These are phyloP conservation scores for Acipenser ruthenus DNA, from an alignment of 2,797 vertebrate genomes.

Conservation along the genomic window DNA sequence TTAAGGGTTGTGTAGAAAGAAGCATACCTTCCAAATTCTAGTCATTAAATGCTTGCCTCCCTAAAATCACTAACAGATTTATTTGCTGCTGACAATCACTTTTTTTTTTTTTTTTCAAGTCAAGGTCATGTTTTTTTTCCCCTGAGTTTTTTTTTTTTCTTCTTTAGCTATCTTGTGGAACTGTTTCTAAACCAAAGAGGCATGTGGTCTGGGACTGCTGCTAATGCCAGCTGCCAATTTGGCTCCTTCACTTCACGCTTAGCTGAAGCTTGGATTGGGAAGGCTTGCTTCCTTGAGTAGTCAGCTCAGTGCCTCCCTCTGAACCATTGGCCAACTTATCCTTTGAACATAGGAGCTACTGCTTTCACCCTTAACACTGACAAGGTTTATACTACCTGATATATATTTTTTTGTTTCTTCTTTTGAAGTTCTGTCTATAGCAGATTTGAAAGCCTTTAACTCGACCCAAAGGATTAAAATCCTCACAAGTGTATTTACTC, in stretches of 20 bases:
- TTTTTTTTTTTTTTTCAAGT: constrained; percentile 20
- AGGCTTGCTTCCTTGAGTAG: constrained; percentile 21
- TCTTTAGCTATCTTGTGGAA: constrained; percentile 28
- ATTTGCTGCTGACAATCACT: neutral
- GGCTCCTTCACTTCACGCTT: constrained; percentile 28
- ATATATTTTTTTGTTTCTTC: neutral
- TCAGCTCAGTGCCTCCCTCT: constrained; percentile 17
- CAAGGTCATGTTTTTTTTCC: constrained; percentile 35
- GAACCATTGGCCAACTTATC: constrained; percentile 26
- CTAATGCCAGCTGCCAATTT: constrained; percentile 28
- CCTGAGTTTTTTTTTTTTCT: neutral
- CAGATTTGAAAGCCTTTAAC: constrained; percentile 22
- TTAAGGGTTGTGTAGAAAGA: neutral
- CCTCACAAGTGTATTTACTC: constrained; percentile 27
- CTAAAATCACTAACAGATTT: neutral
- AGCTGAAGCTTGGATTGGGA: constrained; percentile 14
- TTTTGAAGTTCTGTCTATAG: constrained; percentile 26
- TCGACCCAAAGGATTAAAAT: constrained; percentile 15
- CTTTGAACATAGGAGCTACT: constrained; percentile 22
- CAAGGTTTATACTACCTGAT: constrained; percentile 34
- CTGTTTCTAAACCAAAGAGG: constrained; percentile 20
- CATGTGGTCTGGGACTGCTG: constrained; percentile 27
- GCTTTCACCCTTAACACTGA: constrained; percentile 33
- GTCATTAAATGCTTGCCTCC: neutral
- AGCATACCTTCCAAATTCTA: neutral